Evolutionary conservation across 2,113 vertebrate genomes (phyloP).

Genomic region (Dasypus novemcinctus): DNA sequence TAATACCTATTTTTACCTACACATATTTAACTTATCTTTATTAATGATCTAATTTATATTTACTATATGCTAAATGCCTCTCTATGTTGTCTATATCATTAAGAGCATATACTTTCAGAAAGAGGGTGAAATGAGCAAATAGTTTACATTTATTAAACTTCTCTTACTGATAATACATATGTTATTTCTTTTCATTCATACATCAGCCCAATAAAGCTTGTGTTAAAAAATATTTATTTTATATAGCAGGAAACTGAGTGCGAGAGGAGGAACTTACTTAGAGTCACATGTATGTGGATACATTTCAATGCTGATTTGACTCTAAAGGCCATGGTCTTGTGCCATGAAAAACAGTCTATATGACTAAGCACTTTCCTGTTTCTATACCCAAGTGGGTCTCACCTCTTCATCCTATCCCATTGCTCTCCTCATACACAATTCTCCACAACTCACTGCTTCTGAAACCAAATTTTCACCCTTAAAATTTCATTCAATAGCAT

Average conservation of each 20-base stretch:
- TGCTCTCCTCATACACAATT: not conserved
- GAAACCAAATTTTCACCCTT: not conserved
- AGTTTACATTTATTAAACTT: not conserved
- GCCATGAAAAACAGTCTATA: not conserved
- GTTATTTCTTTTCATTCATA: not conserved
- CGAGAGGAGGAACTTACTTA: too few relatives aligned
- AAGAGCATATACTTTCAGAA: not conserved
- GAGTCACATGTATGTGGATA: not conserved
- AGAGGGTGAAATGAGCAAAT: not conserved
- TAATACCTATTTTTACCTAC: not conserved
- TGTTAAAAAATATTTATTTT: not conserved
- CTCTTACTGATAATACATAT: not conserved
- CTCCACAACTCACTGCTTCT: not conserved
- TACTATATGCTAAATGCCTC: not conserved
- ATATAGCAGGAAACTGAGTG: not conserved
- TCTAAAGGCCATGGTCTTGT: not conserved
- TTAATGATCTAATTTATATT: not conserved
- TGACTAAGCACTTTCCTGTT: not conserved
- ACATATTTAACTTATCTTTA: not conserved
- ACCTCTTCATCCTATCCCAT: not conserved
- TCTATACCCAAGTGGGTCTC: too few relatives aligned
- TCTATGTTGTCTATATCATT: not conserved
- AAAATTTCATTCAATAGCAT: not conserved
- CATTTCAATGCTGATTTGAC: not conserved
- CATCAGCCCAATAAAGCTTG: not conserved